These are phyloP conservation scores for Ctena decussata DNA, from an alignment of 2,888 invertebrate species.

Conservation along the genomic window DNA sequence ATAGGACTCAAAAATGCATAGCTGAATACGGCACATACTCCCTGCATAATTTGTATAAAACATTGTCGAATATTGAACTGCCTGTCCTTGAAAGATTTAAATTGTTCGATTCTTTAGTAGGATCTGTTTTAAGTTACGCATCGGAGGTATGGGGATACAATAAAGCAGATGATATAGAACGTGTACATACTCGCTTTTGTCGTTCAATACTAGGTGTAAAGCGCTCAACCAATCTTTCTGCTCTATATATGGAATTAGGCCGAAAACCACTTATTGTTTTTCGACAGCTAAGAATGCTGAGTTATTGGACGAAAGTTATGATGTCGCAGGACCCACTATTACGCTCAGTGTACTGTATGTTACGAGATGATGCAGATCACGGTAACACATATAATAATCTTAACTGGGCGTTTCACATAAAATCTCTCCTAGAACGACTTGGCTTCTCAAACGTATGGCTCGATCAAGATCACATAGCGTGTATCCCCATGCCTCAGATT, in stretches of 20 bases:
- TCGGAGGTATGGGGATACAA: neutral
- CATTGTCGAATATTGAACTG: neutral
- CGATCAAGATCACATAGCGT: neutral
- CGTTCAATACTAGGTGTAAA: neutral
- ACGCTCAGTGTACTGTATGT: neutral
- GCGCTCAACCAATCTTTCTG: neutral
- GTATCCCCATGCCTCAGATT: neutral
- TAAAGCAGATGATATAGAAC: neutral
- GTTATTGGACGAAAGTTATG: neutral
- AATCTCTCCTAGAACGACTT: neutral
- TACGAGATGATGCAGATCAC: neutral
- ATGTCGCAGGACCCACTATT: neutral
- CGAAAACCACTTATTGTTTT: neutral
- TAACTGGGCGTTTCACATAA: neutral
- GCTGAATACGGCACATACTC: neutral
- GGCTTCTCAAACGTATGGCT: neutral
- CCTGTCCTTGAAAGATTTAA: neutral
- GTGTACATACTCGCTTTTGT: conserved; percentile 11
- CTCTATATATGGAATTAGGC: neutral
- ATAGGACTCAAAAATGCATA: neutral
- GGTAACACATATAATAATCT: neutral
- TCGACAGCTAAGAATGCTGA: neutral
- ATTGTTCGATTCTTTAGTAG: neutral
- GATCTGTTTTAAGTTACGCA: neutral
- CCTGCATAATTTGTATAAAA: neutral